A percentile compares a stretch with the other conserved stretches of the same genome.
Conservation (phyloP, 2,113 vertebrate genomes). For the Drymodes brunneopygia region DNA sequence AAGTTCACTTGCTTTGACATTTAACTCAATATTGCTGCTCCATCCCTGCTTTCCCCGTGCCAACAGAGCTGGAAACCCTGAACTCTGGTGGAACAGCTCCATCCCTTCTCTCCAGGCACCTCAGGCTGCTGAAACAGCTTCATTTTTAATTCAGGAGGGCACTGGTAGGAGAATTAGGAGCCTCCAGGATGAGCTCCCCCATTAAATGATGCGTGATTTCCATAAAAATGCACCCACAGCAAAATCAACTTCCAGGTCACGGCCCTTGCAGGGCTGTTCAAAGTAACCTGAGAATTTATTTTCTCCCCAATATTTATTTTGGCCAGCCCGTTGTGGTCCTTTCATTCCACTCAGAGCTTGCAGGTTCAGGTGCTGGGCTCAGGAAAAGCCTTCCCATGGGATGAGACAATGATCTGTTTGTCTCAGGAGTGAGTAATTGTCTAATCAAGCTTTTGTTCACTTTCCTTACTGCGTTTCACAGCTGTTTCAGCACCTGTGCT, state of each 20-base stretch:
- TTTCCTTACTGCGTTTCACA: not conserved
- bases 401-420: not conserved
- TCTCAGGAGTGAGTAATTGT: not conserved
- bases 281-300: not conserved
- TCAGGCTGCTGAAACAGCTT: not conserved
- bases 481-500: not conserved
- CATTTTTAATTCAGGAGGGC: not conserved
- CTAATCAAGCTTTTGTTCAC: not conserved
- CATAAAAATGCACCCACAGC: not conserved
- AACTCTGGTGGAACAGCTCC: not conserved
- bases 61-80: not conserved
- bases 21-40: not conserved
- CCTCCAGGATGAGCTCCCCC: not conserved
- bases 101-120: not conserved
- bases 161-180: not conserved
- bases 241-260: not conserved
- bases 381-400: not conserved
- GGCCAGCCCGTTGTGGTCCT: not conserved
- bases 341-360: not conserved
- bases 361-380: not conserved
- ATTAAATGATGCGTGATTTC: not conserved
- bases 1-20: not conserved
- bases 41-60: not conserved
- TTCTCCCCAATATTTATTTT: not conserved
- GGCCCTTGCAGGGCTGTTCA: not conserved